These are phyloP conservation scores for Corythaeola cristata DNA, from an alignment of 2,113 vertebrate genomes.

Conservation along the genomic window DNA sequence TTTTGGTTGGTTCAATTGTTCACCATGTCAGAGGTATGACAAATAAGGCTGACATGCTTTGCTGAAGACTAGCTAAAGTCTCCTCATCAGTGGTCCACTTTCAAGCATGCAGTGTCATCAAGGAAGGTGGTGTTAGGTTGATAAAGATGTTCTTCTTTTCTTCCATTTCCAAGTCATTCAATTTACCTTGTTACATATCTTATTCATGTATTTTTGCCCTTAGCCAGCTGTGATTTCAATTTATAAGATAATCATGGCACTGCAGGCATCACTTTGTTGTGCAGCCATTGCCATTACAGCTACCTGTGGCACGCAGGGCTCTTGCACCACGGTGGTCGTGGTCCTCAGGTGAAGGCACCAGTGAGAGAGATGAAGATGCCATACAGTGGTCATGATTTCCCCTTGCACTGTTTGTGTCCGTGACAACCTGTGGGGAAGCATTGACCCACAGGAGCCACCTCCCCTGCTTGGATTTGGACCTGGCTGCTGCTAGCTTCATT, in stretches of 20 bases:
- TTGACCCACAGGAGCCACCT: not conserved
- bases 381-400: not conserved
- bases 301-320: not conserved
- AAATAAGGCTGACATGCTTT: not conserved
- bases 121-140: not conserved
- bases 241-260: not conserved
- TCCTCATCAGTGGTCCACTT: not conserved
- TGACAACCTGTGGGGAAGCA: not conserved
- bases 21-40: not conserved
- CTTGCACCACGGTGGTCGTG: fast-evolving
- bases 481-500: not conserved
- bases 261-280: not conserved
- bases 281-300: not conserved
- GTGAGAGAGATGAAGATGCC: not conserved
- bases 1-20: not conserved
- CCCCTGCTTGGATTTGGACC: not conserved
- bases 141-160: not conserved
- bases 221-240: not conserved
- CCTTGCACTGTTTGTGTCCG: fast-evolving
- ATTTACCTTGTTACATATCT: not conserved
- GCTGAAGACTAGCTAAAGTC: not conserved
- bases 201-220: not conserved
- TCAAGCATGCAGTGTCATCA: not conserved
- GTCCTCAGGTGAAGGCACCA: not conserved
- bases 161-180: not conserved